Conservation (phyloP, 2,113 vertebrate genomes). For the Fulica atra region DNA sequence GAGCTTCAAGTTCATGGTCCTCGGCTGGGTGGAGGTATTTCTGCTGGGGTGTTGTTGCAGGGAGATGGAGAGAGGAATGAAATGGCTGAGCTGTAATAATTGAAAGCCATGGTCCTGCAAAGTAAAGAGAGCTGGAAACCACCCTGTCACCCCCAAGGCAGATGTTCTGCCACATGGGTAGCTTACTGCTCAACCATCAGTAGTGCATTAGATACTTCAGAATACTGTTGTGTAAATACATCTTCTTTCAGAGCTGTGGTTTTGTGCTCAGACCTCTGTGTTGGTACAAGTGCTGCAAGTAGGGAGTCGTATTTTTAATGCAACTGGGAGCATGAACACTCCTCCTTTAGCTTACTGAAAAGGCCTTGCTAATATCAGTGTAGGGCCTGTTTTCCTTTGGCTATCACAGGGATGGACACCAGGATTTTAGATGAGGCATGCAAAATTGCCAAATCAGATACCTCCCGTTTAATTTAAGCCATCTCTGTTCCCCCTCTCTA, state of each 20-base stretch:
- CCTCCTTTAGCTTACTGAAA: not conserved
- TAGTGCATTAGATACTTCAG: not conserved
- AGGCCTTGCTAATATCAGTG: not conserved
- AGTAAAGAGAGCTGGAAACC: not conserved
- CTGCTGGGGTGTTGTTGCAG: not conserved
- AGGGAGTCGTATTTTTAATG: not conserved
- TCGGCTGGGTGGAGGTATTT: not conserved
- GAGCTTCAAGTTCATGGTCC: not conserved
- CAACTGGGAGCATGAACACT: not conserved
- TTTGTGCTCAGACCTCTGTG: conserved; percentile 17
- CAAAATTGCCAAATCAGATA: conserved; percentile 23
- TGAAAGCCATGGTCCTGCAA: not conserved
- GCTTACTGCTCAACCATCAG: conserved; percentile 37
- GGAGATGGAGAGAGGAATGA: not conserved
- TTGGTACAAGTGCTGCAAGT: not conserved
- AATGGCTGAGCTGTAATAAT: not conserved
- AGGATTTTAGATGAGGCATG: not conserved
- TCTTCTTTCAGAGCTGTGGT: not conserved
- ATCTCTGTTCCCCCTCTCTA: not conserved
- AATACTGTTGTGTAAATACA: not conserved
- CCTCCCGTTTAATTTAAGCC: conserved; percentile 39
- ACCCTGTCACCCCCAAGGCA: not conserved
- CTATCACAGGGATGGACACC: not conserved
- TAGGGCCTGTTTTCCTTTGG: not conserved
- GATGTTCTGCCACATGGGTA: not conserved